Percentiles rank a stretch among this genome's conserved stretches.
Conservation (phyloP, 2,888 invertebrate species). For the Dendrolimus houi region DNA sequence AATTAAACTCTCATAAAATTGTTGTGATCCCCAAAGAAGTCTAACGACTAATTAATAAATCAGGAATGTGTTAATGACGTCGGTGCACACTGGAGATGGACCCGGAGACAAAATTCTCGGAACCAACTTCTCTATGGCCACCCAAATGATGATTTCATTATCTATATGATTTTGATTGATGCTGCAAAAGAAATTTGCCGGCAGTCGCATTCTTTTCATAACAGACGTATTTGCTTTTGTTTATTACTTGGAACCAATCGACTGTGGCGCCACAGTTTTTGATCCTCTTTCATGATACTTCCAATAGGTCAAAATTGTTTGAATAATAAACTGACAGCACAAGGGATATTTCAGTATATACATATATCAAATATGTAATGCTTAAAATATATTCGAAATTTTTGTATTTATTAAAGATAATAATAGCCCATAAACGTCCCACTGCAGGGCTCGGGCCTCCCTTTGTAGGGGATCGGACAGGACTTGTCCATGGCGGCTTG, state of each 20-base stretch:
- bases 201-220: conserved; percentile 66
- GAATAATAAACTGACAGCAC: not conserved
- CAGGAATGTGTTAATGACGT: conserved; percentile 72
- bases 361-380: too few species aligned
- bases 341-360: too few species aligned
- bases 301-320: not conserved
- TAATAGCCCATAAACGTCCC: too few species aligned
- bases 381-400: too few species aligned
- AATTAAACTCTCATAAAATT: not conserved
- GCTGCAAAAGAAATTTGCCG: conserved; percentile 64
- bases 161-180: conserved; percentile 77
- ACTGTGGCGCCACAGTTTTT: conserved; percentile 70
- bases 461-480: too few species aligned
- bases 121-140: conserved; percentile 69
- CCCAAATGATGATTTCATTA: conserved; percentile 77
- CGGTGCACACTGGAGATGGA: conserved; percentile 39
- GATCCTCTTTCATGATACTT: conserved; percentile 18
- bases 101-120: conserved; percentile 50
- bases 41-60: conserved; percentile 69
- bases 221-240: conserved; percentile 60
- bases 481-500: too few species aligned
- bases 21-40: conserved; percentile 9
- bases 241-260: conserved; percentile 73
- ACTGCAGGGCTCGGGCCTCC: too few species aligned
- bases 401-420: too few species aligned